phyloP scores from a whole-genome alignment of 2,888 invertebrate species.

The Cephus sareptanus region DNA sequence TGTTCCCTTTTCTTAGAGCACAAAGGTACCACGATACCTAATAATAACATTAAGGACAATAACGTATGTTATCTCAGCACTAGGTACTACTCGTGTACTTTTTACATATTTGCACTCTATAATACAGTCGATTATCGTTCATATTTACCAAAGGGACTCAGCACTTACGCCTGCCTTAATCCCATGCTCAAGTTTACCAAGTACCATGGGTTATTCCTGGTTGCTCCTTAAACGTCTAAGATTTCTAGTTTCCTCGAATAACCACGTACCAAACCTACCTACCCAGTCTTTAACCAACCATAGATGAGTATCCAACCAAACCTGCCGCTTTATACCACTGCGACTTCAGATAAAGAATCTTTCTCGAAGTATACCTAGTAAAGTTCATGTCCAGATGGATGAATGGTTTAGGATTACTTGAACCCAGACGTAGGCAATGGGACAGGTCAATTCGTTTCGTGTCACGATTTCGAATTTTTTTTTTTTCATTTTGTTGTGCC shows the following conservation, averaged over 20 bases:
- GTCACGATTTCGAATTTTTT: neutral
- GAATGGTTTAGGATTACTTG: constrained; percentile 4
- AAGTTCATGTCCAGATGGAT: neutral
- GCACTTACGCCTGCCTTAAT: neutral
- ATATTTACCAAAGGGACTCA: neutral
- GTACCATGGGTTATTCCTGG: neutral
- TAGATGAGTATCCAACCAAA: neutral
- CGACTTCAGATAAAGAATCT: constrained; percentile 2
- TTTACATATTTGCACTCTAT: neutral
- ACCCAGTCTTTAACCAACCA: neutral
- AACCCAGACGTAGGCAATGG: neutral
- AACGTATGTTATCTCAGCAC: neutral
- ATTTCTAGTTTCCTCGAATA: neutral
- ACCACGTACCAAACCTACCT: neutral
- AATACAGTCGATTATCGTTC: neutral
- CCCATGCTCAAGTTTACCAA: neutral
- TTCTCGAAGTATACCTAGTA: neutral
- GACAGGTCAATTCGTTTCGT: constrained; percentile 6
- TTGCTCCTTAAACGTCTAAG: neutral
- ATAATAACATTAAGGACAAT: neutral
- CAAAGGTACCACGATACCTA: neutral
- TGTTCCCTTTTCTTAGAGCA: neutral
- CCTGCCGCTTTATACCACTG: no score
- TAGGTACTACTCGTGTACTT: neutral
- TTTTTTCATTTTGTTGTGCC: neutral